Conservation (phyloP, 2,113 vertebrate species). For the Chloebia gouldiae region DNA sequence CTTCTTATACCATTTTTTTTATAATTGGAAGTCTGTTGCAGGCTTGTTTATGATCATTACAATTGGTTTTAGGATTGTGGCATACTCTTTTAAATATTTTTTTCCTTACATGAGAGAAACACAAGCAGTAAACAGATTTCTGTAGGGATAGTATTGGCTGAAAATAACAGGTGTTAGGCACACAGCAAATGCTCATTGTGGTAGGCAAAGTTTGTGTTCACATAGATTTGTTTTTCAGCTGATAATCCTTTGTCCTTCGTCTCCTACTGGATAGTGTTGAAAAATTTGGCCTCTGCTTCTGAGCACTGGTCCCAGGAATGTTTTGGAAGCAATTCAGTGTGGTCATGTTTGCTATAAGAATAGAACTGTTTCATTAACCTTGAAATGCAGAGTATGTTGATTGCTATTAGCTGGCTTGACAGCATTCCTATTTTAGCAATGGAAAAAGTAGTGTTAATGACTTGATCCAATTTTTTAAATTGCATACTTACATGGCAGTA, state of each 20-base stretch:
- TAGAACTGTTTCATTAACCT: conserved; percentile 29
- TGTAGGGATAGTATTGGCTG: background rate
- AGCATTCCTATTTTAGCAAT: background rate
- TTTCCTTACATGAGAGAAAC: background rate
- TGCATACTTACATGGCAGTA: background rate
- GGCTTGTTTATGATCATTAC: background rate
- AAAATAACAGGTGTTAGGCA: background rate
- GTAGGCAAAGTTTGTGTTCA: background rate
- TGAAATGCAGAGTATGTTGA: background rate
- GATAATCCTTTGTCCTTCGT: background rate
- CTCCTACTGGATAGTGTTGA: background rate
- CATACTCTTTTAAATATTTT: background rate
- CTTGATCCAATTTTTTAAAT: background rate
- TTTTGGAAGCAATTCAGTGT: background rate
- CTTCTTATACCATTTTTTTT: background rate
- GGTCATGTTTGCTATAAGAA: background rate
- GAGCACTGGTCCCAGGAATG: background rate
- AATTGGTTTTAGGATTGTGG: background rate
- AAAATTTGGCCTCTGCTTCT: background rate
- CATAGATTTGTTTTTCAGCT: background rate
- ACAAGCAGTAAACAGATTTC: background rate
- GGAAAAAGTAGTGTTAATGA: background rate
- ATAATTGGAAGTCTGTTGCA: background rate
- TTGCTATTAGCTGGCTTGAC: background rate
- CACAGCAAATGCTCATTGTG: background rate